Evolutionary conservation across 2,113 vertebrate species (phyloP).

Genomic region (Lathamus discolor): DNA sequence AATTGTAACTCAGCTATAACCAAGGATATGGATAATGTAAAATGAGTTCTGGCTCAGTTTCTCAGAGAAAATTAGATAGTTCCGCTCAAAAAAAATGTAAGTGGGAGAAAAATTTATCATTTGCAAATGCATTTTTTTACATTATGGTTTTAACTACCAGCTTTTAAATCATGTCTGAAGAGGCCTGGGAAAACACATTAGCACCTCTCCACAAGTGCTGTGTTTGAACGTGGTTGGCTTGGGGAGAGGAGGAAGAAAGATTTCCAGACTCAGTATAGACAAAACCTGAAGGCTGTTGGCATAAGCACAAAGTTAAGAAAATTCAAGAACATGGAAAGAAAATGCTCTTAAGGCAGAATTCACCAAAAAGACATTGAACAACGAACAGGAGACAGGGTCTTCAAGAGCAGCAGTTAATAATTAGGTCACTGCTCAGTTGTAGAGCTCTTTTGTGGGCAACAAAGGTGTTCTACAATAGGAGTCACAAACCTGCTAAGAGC

Average conservation of each 20-base stretch:
- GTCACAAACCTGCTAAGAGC: background rate
- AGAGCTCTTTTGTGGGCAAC: background rate
- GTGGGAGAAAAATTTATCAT: background rate
- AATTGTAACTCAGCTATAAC: background rate
- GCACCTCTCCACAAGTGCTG: background rate
- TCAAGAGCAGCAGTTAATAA: background rate
- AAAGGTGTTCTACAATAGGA: background rate
- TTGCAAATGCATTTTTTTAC: background rate
- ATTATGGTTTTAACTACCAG: conserved; percentile 16
- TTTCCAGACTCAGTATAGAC: background rate
- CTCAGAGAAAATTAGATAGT: background rate
- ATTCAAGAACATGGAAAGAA: background rate
- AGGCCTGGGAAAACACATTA: background rate
- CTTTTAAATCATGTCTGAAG: background rate
- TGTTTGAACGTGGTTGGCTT: background rate
- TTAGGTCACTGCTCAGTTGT: background rate
- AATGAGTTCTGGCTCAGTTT: conserved; percentile 7
- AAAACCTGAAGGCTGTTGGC: background rate
- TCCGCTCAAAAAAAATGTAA: background rate
- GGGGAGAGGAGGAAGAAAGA: background rate
- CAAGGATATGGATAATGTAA: background rate
- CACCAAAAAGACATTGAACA: background rate
- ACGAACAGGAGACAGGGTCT: background rate
- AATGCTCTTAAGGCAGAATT: conserved; percentile 8
- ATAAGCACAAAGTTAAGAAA: background rate